Percentiles rank a stretch among this genome's conserved stretches.
These are phyloP conservation scores for Jordanella pulchra DNA, from an alignment of 2,797 vertebrate genomes.

Conservation along the genomic window DNA sequence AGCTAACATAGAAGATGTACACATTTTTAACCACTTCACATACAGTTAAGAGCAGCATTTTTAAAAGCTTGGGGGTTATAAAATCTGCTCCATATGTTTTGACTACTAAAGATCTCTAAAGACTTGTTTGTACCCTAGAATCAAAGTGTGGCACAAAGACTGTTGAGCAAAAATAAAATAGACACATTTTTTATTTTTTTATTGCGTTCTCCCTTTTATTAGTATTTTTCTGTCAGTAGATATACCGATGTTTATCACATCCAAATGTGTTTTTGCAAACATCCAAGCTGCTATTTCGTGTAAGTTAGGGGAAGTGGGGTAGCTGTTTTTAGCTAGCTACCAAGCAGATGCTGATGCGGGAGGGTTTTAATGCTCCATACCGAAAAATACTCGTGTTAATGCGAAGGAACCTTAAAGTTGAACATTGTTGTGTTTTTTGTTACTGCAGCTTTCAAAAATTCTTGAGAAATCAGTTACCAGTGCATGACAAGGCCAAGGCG, in stretches of 20 bases:
- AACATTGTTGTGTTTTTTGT: too few relatives aligned
- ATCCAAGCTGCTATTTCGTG: not conserved
- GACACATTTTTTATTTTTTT: not conserved
- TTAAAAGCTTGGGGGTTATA: not conserved
- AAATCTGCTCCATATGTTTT: not conserved
- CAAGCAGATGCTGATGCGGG: not conserved
- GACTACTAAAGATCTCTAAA: not conserved
- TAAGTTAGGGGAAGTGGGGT: not conserved
- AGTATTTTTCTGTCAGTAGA: too few relatives aligned
- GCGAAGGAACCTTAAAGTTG: too few relatives aligned
- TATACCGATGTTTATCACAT: too few relatives aligned
- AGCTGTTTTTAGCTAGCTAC: not conserved
- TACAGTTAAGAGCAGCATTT: not conserved
- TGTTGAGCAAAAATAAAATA: not conserved
- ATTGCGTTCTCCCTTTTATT: too few relatives aligned
- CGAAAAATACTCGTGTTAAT: not conserved
- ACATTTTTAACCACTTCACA: not conserved
- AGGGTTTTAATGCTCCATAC: not conserved
- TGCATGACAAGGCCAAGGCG: too few relatives aligned
- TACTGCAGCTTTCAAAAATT: too few relatives aligned
- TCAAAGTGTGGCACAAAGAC: too few relatives aligned
- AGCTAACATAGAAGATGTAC: not conserved
- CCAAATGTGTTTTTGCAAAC: not conserved
- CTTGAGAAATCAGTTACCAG: too few relatives aligned
- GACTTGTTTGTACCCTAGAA: not conserved